Evolutionary conservation across 2,888 invertebrate species (phyloP).

Genomic region (Cenopis cana): DNA sequence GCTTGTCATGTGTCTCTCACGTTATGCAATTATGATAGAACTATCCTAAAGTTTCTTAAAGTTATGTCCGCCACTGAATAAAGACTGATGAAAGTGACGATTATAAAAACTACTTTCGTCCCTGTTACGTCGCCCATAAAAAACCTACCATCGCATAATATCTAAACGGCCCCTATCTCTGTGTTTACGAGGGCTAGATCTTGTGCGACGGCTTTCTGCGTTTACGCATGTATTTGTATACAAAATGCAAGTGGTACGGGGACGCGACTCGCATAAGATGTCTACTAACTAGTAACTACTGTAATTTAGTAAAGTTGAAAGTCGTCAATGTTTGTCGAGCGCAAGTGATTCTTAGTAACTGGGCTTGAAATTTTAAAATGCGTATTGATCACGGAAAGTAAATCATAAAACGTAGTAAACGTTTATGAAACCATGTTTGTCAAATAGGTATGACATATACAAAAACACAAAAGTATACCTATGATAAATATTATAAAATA

Average conservation of each 20-base stretch:
- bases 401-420: not conserved
- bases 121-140: conserved; percentile 7
- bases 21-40: too few species aligned
- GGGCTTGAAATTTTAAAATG: not conserved
- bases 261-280: conserved; percentile 20
- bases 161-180: conserved; percentile 24
- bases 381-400: not conserved
- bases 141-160: conserved; percentile 6
- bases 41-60: too few species aligned
- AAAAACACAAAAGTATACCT: too few species aligned
- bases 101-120: conserved; percentile 5
- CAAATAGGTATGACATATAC: too few species aligned
- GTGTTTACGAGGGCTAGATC: conserved; percentile 11
- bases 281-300: not conserved
- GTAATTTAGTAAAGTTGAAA: conserved; percentile 23
- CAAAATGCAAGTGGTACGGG: conserved; percentile 7
- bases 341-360: not conserved
- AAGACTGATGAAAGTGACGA: not conserved
- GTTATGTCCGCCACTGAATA: not conserved
- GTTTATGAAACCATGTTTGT: too few species aligned
- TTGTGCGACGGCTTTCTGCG: conserved; percentile 19
- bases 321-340: conserved; percentile 20
- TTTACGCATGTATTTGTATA: conserved; percentile 15
- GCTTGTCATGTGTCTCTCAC: not conserved
- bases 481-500: too few species aligned